Conservation (phyloP, 2,113 vertebrate genomes). For the Zapus hudsonius region DNA sequence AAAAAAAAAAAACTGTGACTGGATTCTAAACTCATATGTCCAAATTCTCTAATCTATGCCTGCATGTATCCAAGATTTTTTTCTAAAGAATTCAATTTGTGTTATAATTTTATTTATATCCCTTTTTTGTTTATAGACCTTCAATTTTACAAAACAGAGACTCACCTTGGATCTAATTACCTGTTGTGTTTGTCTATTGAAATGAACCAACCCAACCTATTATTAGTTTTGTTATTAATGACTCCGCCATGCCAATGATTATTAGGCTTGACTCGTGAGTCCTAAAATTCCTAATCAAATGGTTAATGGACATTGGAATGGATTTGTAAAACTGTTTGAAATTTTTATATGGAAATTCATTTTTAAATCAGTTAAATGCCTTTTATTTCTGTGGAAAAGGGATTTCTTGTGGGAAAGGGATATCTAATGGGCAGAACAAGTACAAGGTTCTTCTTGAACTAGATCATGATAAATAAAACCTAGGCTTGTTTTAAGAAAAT, state of each 20-base stretch:
- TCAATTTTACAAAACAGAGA: background rate
- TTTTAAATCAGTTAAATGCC: too few species aligned
- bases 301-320: accelerated
- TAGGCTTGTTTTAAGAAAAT: too few species aligned
- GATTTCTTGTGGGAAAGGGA: too few species aligned
- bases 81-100: background rate
- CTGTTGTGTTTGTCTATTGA: background rate
- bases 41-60: background rate
- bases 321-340: too few species aligned
- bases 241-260: background rate
- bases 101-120: background rate
- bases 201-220: background rate
- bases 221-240: background rate
- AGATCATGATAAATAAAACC: too few species aligned
- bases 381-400: too few species aligned
- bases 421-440: too few species aligned
- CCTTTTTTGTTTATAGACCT: background rate
- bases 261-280: background rate
- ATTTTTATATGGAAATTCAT: too few species aligned
- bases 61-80: background rate
- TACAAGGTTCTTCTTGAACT: too few species aligned
- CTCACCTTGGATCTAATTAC: background rate
- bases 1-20: background rate
- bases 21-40: background rate
- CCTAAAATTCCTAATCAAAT: background rate